A percentile compares a stretch with the other conserved stretches of the same genome.
Evolutionary conservation across 2,113 vertebrate genomes (phyloP).

Genomic region (Melozone crissalis): DNA sequence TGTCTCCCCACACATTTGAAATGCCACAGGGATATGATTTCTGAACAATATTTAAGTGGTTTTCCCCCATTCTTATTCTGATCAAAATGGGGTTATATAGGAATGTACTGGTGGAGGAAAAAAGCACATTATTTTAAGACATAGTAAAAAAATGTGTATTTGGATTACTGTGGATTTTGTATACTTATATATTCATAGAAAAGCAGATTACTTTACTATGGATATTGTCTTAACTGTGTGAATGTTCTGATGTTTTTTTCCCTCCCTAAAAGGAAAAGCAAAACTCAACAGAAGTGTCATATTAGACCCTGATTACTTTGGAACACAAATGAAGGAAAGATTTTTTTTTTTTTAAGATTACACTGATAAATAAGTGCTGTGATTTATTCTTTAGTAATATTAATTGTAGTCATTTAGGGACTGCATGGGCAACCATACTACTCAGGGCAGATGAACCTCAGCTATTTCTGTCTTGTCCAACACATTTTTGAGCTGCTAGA

Average conservation of each 20-base stretch:
- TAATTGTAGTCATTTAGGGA: background rate
- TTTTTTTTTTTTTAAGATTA: background rate
- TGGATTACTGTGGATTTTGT: background rate
- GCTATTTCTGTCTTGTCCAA: background rate
- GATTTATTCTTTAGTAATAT: background rate
- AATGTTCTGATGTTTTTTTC: background rate
- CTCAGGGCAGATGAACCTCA: background rate
- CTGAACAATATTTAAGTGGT: background rate
- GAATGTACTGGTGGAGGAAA: background rate
- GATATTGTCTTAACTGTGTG: background rate
- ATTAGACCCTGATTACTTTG: background rate
- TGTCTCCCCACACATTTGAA: background rate
- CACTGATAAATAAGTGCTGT: background rate
- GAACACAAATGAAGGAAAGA: background rate
- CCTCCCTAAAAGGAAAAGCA: background rate
- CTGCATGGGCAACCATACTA: background rate
- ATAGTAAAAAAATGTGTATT: background rate
- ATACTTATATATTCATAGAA: background rate
- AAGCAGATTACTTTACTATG: background rate
- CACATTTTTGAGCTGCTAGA: background rate
- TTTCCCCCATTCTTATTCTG: background rate
- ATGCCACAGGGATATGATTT: background rate
- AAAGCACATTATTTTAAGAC: background rate
- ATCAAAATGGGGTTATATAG: background rate
- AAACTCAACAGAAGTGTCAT: background rate